Conservation (phyloP, 2,113 vertebrate genomes). For the Clinocottus analis region DNA sequence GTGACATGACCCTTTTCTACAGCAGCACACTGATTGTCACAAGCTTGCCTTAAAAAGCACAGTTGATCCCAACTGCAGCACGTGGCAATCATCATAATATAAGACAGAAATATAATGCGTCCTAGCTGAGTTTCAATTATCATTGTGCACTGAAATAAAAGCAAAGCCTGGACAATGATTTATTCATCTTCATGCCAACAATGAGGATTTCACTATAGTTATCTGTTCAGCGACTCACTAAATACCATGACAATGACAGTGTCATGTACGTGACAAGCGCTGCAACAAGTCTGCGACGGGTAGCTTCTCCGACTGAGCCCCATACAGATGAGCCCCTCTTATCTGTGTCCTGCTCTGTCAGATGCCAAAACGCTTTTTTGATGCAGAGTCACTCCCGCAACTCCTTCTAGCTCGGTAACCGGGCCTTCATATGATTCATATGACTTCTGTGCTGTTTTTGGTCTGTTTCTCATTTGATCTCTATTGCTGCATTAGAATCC, state of each 20-base stretch:
- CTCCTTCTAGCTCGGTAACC: constrained; percentile 3
- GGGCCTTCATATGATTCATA: background rate
- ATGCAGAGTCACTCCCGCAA: background rate
- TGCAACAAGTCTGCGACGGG: background rate
- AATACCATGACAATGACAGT: background rate
- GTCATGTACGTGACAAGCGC: background rate
- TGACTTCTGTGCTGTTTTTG: constrained; percentile 8
- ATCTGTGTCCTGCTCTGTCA: background rate
- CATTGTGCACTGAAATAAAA: background rate
- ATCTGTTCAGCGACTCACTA: background rate
- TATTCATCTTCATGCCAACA: background rate
- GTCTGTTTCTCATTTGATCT: constrained; percentile 30
- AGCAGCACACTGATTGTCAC: background rate
- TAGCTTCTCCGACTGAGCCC: background rate
- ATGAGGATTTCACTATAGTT: background rate
- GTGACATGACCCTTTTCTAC: background rate
- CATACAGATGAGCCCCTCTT: background rate
- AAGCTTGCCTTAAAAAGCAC: background rate
- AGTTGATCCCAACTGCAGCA: background rate
- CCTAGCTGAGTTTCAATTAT: background rate
- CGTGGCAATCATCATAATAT: background rate
- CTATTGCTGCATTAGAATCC: background rate
- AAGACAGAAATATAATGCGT: background rate
- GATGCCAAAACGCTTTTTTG: background rate
- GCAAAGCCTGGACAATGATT: background rate